Conservation (phyloP, 2,888 invertebrate species). For the Agriopis marginaria region DNA sequence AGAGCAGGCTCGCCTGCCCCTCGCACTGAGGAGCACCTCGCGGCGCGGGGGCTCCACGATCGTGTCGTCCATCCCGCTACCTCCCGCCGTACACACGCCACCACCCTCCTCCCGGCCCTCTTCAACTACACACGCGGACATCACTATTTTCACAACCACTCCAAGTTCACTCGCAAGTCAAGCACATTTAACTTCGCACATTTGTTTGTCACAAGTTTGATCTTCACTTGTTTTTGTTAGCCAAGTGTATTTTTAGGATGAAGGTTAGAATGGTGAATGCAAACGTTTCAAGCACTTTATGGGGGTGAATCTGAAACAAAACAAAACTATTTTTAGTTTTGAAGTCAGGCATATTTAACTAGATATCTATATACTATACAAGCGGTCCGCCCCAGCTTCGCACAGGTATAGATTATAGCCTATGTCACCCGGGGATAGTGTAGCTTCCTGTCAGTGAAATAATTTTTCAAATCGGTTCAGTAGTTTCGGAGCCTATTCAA, state of each 20-base stretch:
- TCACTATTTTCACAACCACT: constrained; percentile 59
- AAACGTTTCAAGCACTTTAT: constrained; percentile 20
- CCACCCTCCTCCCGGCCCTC: constrained; percentile 77
- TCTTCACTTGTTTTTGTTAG: constrained; percentile 14
- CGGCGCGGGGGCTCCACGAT: constrained; percentile 79
- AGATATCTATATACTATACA: not conserved
- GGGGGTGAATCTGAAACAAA: constrained; percentile 43
- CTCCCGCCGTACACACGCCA: constrained; percentile 58
- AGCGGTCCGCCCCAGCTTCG: no score
- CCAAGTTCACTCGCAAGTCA: constrained; percentile 27
- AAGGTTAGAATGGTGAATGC: constrained; percentile 26
- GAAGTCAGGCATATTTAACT: not conserved
- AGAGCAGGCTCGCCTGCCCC: constrained; percentile 88
- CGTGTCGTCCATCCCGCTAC: constrained; percentile 55
- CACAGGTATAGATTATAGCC: no score
- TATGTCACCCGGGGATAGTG: no score
- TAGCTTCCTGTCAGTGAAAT: no score
- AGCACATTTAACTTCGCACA: constrained; percentile 26
- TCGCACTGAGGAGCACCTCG: constrained; percentile 84
- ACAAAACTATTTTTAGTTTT: constrained; percentile 4
- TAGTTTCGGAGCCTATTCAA: no score
- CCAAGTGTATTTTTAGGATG: constrained; percentile 4
- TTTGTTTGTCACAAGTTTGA: constrained; percentile 18
- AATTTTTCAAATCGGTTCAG: no score
- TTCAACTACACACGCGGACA: constrained; percentile 80